Percentiles rank a stretch among this genome's conserved stretches.
Conservation (phyloP, 2,888 invertebrate genomes). For the Zootermopsis nevadensis region DNA sequence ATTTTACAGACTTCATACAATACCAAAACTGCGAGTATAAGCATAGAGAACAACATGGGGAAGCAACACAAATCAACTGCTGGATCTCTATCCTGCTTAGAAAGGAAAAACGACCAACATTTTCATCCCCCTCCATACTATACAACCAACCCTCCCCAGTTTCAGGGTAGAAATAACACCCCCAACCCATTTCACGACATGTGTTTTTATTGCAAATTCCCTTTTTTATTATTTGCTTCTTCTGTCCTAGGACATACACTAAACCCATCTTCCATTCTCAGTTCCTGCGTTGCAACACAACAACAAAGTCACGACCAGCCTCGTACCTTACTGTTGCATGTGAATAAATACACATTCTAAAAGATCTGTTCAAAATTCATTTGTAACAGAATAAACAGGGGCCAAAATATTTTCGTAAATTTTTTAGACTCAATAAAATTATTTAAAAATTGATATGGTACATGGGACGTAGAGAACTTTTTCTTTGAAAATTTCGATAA, state of each 20-base stretch:
- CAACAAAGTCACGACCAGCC: neutral
- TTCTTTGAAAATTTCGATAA: no score
- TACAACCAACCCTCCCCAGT: neutral
- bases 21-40: no score
- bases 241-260: neutral
- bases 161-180: neutral
- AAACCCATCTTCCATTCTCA: neutral
- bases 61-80: conserved; percentile 9
- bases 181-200: neutral
- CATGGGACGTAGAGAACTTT: no score
- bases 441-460: no score
- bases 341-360: neutral
- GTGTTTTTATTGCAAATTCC: conserved; percentile 26
- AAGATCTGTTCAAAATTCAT: neutral
- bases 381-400: neutral
- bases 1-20: no score
- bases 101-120: neutral
- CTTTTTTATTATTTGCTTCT: neutral
- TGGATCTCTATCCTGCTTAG: neutral
- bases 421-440: neutral
- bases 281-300: neutral
- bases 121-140: neutral
- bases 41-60: neutral
- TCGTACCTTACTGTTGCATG: neutral
- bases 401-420: neutral